Evolutionary conservation across 2,888 invertebrate genomes (phyloP), one percentile per base, ranked within the genome.

Genomic region (Sclerodermus sp.): DNA sequence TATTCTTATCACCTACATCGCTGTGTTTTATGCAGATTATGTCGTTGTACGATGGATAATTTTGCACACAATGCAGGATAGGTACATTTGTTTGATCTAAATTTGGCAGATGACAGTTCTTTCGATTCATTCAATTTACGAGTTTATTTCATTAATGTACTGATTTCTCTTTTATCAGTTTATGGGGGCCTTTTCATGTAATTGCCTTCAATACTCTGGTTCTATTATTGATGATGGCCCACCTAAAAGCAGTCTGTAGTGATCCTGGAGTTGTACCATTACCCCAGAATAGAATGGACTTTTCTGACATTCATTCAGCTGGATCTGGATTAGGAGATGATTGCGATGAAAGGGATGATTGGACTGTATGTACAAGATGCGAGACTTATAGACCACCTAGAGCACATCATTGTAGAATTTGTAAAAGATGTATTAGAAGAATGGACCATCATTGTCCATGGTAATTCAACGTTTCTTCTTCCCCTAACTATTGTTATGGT

Each of bases 381-480:
- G 88, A 92, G 80, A 87, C 91, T 43, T 86, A 90, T 77, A 80
- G 90, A 43, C 93, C 93, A 8, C 92, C 92, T 0, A 79, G 91
- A 60, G 92, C 93, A 6, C 92, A 93, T 78, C 93, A 94, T 75
- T 94, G 93, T 79, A 85, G 91, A 63, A 89, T 93, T 60, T 94
- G 93, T 73, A 87, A 89, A 66, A 82, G 91, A 56, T 93, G 93
- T 73, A 87, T 93, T 52, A 79, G 86, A 55, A 82, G 87, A 70
- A 90, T 90, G 90, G 90, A 91, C 73, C 93, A 94, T 77, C 93
- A 93, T 77, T 91, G 90, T 79, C 90, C 91, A 4, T 92, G 91
- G 85, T 82, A 77, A 60, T 49, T 17, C 41, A 49, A 49, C 18
- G 12, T 32, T 31, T 40, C 34, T 48, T 34, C 37, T 13, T 41